Evolutionary conservation across 2,797 vertebrate species (phyloP).

Genomic region (Eutrigla gurnardus): DNA sequence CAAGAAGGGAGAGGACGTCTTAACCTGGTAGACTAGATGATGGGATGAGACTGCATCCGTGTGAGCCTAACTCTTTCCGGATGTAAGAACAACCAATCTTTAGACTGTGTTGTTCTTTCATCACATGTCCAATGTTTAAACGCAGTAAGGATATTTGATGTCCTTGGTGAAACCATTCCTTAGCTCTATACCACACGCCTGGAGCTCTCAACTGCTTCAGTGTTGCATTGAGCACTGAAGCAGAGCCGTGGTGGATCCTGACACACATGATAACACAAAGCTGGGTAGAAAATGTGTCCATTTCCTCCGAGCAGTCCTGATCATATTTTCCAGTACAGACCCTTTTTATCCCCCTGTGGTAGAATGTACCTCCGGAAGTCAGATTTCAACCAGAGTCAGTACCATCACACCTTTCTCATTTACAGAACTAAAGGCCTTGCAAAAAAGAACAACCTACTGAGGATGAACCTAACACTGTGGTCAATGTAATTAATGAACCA

Average conservation of each 20-base stretch:
- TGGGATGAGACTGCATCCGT: neutral
- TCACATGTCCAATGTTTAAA: conserved; percentile 19
- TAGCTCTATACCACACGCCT: conserved; percentile 45
- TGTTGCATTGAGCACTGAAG: conserved; percentile 61
- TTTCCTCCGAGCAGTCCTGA: conserved; percentile 45
- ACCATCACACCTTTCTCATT: neutral
- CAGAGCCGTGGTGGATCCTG: conserved; percentile 52
- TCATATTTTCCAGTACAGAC: conserved; percentile 46
- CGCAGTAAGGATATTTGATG: conserved; percentile 31
- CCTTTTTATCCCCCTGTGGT: conserved; percentile 28
- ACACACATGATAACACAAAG: conserved; percentile 75
- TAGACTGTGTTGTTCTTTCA: conserved; percentile 15
- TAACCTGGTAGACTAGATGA: neutral
- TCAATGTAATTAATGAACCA: neutral
- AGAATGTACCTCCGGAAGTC: conserved; percentile 36
- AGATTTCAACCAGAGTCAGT: conserved; percentile 21
- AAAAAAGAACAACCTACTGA: neutral
- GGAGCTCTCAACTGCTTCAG: conserved; percentile 39
- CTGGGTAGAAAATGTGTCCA: conserved; percentile 47
- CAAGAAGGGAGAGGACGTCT: neutral
- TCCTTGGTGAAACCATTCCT: conserved; percentile 22
- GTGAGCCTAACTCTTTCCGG: no score
- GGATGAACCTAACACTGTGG: neutral
- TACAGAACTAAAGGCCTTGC: no score
- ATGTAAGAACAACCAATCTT: neutral